phyloP scores from a whole-genome alignment of 2,797 vertebrate species.

The Ctenopoma kingsleyae region DNA sequence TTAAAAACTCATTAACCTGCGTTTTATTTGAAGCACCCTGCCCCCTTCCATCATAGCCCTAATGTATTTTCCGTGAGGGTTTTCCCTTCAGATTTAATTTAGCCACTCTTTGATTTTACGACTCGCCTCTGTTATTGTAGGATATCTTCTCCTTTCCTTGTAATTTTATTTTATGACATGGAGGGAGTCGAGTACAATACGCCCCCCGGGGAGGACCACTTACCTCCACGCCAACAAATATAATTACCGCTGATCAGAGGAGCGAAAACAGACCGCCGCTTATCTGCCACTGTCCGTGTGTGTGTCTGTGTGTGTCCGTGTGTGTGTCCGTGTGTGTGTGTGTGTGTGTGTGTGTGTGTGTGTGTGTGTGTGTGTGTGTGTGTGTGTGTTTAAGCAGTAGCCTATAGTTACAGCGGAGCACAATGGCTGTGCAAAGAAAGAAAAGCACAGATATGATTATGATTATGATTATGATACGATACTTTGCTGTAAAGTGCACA shows the following conservation, averaged over 20 bases:
- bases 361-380: too few species aligned
- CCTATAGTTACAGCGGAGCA: conserved; percentile 69
- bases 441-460: conserved; percentile 5
- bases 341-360: too few species aligned
- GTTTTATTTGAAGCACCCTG: conserved; percentile 77
- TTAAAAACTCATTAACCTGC: conserved; percentile 80
- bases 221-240: conserved; percentile 80
- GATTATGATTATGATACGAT: not conserved
- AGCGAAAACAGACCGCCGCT: conserved; percentile 87
- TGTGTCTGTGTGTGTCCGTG: too few species aligned
- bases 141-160: conserved; percentile 84
- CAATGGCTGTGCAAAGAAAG: conserved; percentile 24
- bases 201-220: conserved; percentile 77
- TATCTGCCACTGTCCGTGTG: conserved; percentile 81
- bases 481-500: not conserved
- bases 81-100: conserved; percentile 75
- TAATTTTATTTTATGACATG: conserved; percentile 81
- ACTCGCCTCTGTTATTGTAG: conserved; percentile 81
- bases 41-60: conserved; percentile 67
- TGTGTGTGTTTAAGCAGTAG: conserved; percentile 28
- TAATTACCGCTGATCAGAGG: conserved; percentile 80
- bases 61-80: conserved; percentile 81
- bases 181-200: conserved; percentile 78
- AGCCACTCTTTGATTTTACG: conserved; percentile 80
- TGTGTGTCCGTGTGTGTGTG: too few species aligned